These are phyloP conservation scores for Nyctibius grandis DNA, from an alignment of 2,797 vertebrate genomes.

Conservation along the genomic window DNA sequence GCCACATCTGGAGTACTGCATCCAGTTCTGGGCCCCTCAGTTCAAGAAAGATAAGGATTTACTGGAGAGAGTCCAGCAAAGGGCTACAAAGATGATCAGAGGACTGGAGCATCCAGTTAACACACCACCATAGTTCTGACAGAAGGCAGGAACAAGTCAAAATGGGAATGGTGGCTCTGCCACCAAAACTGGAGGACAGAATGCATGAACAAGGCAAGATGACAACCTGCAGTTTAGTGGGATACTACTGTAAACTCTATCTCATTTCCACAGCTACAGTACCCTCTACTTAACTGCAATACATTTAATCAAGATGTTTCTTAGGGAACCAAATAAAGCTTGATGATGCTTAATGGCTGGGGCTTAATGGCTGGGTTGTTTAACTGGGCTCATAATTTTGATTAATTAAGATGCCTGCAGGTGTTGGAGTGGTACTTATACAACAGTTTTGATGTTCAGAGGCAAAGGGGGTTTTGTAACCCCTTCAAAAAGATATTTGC, in stretches of 20 bases:
- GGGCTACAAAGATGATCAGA: no score
- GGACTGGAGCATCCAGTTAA: no score
- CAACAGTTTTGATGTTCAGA: not conserved
- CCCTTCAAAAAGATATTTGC: not conserved
- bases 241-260: not conserved
- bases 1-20: no score
- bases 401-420: slow-evolving; percentile 59
- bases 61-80: no score
- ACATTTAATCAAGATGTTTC: slow-evolving; percentile 58
- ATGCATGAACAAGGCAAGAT: not conserved
- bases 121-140: not conserved
- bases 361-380: slow-evolving; percentile 42
- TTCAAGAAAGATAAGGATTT: no score
- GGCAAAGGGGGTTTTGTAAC: not conserved
- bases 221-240: not conserved
- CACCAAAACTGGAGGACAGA: not conserved
- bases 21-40: no score
- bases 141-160: not conserved
- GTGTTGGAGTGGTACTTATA: slow-evolving; percentile 42
- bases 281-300: slow-evolving; percentile 14
- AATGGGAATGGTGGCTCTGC: not conserved
- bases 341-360: slow-evolving; percentile 49
- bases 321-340: slow-evolving; percentile 52
- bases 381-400: slow-evolving; percentile 55
- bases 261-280: not conserved